Percentiles rank a stretch among this genome's conserved stretches.
phyloP scores from a whole-genome alignment of 2,797 vertebrate species.

The Triplophysa yarkandensis region DNA sequence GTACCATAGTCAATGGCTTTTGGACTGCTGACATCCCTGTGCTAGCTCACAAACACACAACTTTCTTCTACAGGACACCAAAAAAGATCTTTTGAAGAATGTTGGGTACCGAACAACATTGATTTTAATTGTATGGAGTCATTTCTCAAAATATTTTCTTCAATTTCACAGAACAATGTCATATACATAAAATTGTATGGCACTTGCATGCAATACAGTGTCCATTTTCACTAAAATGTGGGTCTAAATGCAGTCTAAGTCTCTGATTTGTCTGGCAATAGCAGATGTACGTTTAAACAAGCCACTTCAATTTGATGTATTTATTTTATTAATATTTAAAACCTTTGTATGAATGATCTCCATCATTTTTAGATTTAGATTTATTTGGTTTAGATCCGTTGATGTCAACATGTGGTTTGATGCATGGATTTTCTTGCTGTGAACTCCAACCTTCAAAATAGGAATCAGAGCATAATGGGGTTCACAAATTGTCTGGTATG shows the following conservation, averaged over 20 bases:
- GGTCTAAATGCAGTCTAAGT: background rate
- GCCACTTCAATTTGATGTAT: background rate
- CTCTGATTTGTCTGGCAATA: background rate
- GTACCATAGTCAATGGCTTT: constrained; percentile 19
- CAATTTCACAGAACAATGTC: too few species aligned
- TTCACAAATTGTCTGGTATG: background rate
- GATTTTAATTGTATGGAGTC: too few species aligned
- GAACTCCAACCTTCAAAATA: background rate
- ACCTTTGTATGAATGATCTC: background rate
- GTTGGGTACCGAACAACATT: too few species aligned
- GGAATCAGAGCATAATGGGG: background rate
- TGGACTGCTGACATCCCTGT: background rate
- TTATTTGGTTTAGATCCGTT: background rate
- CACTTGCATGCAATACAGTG: too few species aligned
- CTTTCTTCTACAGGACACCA: too few species aligned
- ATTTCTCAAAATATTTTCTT: too few species aligned
- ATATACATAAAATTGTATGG: too few species aligned
- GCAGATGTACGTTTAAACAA: background rate
- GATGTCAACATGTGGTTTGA: background rate
- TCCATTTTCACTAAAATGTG: background rate
- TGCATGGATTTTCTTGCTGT: background rate
- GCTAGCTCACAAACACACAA: background rate
- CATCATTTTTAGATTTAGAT: background rate
- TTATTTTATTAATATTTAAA: background rate
- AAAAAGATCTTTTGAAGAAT: too few species aligned